Percentiles rank a stretch among this genome's conserved stretches.
phyloP scores from a whole-genome alignment of 1,140 invertebrate species.

The Drosophila aff. region DNA sequence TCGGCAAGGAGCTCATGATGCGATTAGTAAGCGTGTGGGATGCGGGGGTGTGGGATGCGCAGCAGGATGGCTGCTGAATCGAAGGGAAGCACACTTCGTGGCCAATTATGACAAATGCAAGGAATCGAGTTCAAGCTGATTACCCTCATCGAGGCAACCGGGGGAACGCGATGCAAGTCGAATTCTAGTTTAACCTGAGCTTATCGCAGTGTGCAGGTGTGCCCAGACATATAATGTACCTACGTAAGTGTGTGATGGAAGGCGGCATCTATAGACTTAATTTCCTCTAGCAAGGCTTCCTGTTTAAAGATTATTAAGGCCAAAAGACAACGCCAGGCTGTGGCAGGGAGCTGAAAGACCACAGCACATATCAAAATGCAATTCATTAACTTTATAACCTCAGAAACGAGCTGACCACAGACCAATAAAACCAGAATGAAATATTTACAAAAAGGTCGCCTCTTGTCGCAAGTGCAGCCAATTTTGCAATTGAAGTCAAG shows the following conservation, averaged over 20 bases:
- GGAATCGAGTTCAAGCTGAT: conserved; percentile 66
- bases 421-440: conserved; percentile 54
- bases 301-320: conserved; percentile 44
- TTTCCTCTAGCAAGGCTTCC: conserved; percentile 26
- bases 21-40: conserved; percentile 33
- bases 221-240: background rate
- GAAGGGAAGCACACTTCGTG: conserved; percentile 17
- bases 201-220: conserved; percentile 39
- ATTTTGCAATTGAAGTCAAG: conserved; percentile 53
- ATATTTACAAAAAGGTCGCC: conserved; percentile 56
- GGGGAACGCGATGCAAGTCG: conserved; percentile 28
- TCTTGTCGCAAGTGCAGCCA: conserved; percentile 42
- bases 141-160: conserved; percentile 53
- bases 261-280: conserved; percentile 2
- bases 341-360: conserved; percentile 4
- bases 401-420: conserved; percentile 40
- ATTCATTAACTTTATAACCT: conserved; percentile 64
- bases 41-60: background rate
- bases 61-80: background rate
- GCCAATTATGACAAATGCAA: conserved; percentile 79
- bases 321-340: background rate
- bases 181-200: conserved; percentile 20
- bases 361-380: conserved; percentile 50
- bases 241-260: conserved; percentile 2
- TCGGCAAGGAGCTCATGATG: conserved; percentile 33